A percentile compares a stretch with the other conserved stretches of the same genome.
Conservation (phyloP, 2,888 invertebrate genomes). For the Lasioglossum calceatum region DNA sequence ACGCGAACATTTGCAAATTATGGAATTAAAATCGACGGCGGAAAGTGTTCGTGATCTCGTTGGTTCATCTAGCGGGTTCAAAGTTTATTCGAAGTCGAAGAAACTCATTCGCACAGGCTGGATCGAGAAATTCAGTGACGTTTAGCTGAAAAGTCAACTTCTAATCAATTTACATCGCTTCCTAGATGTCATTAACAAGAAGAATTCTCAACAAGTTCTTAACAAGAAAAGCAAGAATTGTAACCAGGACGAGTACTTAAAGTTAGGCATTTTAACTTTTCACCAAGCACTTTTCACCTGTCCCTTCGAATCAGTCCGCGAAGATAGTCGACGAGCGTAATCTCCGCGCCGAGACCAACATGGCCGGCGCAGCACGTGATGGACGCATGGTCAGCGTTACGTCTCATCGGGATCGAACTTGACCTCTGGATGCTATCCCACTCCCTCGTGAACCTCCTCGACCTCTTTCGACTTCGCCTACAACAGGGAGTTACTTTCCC, state of each 20-base stretch:
- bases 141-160: no score
- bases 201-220: no score
- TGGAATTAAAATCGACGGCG: constrained; percentile 25
- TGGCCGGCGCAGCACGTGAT: constrained; percentile 24
- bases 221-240: no score
- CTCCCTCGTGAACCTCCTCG: constrained; percentile 14
- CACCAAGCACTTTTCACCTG: neutral
- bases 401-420: constrained; percentile 61
- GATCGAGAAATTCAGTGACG: no score
- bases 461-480: neutral
- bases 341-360: constrained; percentile 39
- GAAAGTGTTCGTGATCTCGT: neutral
- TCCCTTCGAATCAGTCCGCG: neutral
- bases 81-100: constrained; percentile 11
- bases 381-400: constrained; percentile 25
- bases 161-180: no score
- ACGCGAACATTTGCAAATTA: neutral
- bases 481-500: no score
- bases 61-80: constrained; percentile 18
- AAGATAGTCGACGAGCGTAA: constrained; percentile 55
- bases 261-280: no score
- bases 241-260: no score
- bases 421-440: constrained; percentile 54
- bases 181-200: no score
- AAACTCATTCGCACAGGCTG: neutral